These are phyloP conservation scores for Diadegma fenestrale DNA, from an alignment of 2,888 invertebrate species.

Conservation along the genomic window DNA sequence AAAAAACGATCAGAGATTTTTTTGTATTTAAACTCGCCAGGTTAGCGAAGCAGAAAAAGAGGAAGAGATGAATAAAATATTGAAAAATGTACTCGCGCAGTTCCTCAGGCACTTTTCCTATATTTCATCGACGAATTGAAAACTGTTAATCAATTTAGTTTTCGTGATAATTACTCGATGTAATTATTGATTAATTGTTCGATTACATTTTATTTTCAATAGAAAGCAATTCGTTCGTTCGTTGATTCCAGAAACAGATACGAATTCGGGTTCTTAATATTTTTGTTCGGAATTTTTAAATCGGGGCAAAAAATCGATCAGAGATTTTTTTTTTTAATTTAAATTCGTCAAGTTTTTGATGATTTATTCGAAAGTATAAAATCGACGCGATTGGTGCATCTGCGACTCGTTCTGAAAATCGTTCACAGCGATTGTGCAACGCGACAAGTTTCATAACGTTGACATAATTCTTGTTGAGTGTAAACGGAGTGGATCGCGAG, in stretches of 20 bases:
- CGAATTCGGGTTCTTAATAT: background rate
- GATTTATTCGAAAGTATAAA: background rate
- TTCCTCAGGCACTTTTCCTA: background rate
- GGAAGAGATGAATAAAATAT: background rate
- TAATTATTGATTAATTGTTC: background rate
- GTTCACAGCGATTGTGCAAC: background rate
- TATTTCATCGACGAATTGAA: background rate
- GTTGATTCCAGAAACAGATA: too few species aligned
- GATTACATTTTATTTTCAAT: background rate
- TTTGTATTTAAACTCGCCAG: background rate
- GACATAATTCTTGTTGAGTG: background rate
- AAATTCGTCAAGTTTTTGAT: background rate
- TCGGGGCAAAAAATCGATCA: background rate
- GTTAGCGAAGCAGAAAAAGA: background rate
- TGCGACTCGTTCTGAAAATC: background rate
- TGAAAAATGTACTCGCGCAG: conserved; percentile 5
- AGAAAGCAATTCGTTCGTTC: background rate
- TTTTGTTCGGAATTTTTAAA: background rate
- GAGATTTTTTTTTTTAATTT: background rate
- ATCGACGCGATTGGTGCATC: background rate
- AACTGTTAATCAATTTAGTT: background rate
- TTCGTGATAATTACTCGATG: background rate
- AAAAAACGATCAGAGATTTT: background rate
- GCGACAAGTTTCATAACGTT: background rate
- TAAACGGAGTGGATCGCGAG: background rate